A percentile compares a stretch with the other conserved stretches of the same genome.
Conservation (phyloP, 1,140 invertebrate genomes). For the Teleopsis dalmanni region DNA sequence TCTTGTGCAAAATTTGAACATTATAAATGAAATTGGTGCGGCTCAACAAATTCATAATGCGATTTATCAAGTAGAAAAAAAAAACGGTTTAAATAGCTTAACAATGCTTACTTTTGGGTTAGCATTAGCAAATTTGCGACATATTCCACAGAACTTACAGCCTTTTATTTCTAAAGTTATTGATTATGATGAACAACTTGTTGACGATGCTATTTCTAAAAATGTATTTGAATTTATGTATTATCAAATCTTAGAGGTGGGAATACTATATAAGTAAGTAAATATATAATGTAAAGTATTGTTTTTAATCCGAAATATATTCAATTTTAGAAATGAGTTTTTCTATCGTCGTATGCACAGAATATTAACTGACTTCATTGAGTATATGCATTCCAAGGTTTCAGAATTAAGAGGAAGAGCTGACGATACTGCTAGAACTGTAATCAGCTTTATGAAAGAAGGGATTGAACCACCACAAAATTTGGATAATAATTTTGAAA, state of each 20-base stretch:
- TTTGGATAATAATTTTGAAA: conserved; percentile 74
- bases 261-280: conserved; percentile 61
- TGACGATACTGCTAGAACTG: conserved; percentile 80
- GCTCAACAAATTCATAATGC: too few relatives aligned
- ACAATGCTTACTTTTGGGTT: conserved; percentile 73
- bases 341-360: conserved; percentile 77
- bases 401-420: conserved; percentile 69
- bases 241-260: conserved; percentile 62
- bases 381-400: conserved; percentile 82
- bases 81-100: conserved; percentile 56
- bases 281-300: neutral
- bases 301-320: neutral
- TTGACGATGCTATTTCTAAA: conserved; percentile 68
- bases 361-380: conserved; percentile 86
- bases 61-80: conserved; percentile 13
- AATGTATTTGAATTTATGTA: conserved; percentile 75
- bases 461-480: conserved; percentile 70
- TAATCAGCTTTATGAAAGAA: conserved; percentile 71
- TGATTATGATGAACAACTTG: conserved; percentile 68
- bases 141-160: conserved; percentile 31
- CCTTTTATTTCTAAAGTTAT: conserved; percentile 31
- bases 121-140: conserved; percentile 67
- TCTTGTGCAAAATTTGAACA: conserved; percentile 63
- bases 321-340: conserved; percentile 48
- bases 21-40: conserved; percentile 62